phyloP scores from a whole-genome alignment of 2,113 vertebrate species.

The Grus americana region DNA sequence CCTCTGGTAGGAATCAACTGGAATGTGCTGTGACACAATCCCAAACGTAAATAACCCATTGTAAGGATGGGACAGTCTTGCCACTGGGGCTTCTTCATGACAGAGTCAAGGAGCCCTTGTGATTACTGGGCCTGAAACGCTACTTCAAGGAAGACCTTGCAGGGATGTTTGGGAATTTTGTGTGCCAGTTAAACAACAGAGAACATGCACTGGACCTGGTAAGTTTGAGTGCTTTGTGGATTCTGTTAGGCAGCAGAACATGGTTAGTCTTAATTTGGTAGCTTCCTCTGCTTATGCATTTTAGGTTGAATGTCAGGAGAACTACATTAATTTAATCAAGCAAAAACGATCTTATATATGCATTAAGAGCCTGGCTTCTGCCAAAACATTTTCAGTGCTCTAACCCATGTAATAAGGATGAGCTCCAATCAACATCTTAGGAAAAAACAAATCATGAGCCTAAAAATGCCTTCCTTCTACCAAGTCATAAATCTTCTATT shows the following conservation, averaged over 20 bases:
- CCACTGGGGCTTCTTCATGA: background rate
- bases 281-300: background rate
- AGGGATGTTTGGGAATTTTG: background rate
- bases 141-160: background rate
- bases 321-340: background rate
- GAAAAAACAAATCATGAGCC: background rate
- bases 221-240: background rate
- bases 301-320: background rate
- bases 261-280: background rate
- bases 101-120: background rate
- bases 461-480: background rate
- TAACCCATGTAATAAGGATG: background rate
- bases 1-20: background rate
- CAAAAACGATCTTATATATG: background rate
- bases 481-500: background rate
- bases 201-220: background rate
- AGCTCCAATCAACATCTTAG: background rate
- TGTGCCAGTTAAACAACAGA: background rate
- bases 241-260: background rate
- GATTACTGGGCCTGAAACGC: background rate
- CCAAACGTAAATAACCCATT: background rate
- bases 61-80: background rate
- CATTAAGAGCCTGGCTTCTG: background rate
- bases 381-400: background rate
- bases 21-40: background rate